These are phyloP conservation scores for Drosophila prolongata DNA, from an alignment of 2,888 invertebrate species.

Conservation along the genomic window DNA sequence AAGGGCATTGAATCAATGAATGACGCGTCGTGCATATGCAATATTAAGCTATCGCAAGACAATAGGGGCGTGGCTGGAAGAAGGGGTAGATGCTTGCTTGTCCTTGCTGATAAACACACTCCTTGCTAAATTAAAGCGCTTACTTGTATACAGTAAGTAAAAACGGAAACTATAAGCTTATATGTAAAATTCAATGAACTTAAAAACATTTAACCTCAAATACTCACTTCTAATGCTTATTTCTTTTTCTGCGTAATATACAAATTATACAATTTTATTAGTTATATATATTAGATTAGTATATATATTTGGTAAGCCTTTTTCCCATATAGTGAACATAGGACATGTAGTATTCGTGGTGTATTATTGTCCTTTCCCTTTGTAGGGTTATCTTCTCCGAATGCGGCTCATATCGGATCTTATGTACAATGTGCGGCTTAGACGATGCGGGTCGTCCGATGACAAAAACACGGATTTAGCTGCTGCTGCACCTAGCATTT, in stretches of 20 bases:
- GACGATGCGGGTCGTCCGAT: conserved; percentile 64
- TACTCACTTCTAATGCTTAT: too few relatives aligned
- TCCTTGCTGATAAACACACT: conserved; percentile 10
- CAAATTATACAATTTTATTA: too few relatives aligned
- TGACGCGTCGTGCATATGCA: conserved; percentile 68
- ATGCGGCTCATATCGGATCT: conserved; percentile 38
- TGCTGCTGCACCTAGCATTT: conserved; percentile 63
- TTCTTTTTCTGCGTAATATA: too few relatives aligned
- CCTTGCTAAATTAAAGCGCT: neutral
- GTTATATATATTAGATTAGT: too few relatives aligned
- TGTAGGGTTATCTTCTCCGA: conserved; percentile 1
- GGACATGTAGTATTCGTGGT: conserved; percentile 7
- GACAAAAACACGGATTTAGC: conserved; percentile 57
- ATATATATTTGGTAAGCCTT: neutral
- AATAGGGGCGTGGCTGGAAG: neutral
- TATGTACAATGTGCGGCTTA: conserved; percentile 50
- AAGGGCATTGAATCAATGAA: conserved; percentile 71
- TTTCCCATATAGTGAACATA: neutral
- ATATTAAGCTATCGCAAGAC: conserved; percentile 68
- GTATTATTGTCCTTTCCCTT: neutral
- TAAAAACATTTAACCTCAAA: too few relatives aligned
- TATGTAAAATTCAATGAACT: too few relatives aligned
- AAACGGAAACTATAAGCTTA: too few relatives aligned
- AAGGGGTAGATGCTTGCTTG: neutral
- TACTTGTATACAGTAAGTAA: too few relatives aligned